These are phyloP conservation scores for Cartodere bifasciata DNA, from an alignment of 2,888 invertebrate genomes.

Conservation along the genomic window DNA sequence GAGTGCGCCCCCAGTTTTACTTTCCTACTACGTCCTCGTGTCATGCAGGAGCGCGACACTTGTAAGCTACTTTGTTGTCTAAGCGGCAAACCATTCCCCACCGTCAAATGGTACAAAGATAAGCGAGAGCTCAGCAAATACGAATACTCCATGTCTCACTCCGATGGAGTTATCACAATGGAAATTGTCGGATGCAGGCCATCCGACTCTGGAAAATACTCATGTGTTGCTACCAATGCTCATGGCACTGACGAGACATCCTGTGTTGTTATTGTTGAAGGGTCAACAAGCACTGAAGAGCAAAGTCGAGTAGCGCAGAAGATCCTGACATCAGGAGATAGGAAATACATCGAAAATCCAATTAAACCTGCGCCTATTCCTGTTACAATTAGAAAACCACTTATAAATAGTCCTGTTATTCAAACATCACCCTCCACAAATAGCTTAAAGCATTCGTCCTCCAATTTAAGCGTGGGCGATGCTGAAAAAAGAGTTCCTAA, in stretches of 20 bases:
- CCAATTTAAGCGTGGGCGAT: constrained; percentile 31
- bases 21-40: constrained; percentile 95
- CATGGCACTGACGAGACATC: constrained; percentile 93
- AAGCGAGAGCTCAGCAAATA: constrained; percentile 80
- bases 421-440: constrained; percentile 26
- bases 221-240: constrained; percentile 83
- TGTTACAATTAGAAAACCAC: constrained; percentile 47
- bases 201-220: constrained; percentile 93
- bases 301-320: constrained; percentile 76
- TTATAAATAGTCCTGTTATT: constrained; percentile 37
- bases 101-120: constrained; percentile 88
- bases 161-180: constrained; percentile 93
- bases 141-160: constrained; percentile 80
- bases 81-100: constrained; percentile 87
- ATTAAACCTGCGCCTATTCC: constrained; percentile 67
- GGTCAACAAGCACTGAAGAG: constrained; percentile 62
- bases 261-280: constrained; percentile 93
- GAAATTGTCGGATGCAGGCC: constrained; percentile 92
- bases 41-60: constrained; percentile 90
- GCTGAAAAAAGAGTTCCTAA: constrained; percentile 41
- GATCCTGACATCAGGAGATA: constrained; percentile 80
- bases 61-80: constrained; percentile 97
- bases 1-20: constrained; percentile 94
- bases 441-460: constrained; percentile 35
- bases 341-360: constrained; percentile 77